Conservation (phyloP, 1,140 invertebrate genomes). For the Lerema accius region DNA sequence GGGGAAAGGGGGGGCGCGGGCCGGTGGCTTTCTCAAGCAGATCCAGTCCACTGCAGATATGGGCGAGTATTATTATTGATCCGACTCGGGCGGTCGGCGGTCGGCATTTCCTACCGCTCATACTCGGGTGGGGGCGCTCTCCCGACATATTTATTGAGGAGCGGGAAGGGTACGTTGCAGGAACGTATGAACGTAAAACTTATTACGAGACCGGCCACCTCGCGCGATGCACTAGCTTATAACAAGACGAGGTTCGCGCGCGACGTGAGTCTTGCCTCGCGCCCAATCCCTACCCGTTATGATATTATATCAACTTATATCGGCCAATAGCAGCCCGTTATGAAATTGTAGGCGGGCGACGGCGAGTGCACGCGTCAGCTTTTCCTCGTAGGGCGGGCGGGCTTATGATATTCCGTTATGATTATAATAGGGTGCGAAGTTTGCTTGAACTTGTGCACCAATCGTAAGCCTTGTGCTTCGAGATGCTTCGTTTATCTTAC, state of each 20-base stretch:
- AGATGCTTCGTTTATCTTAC: constrained; percentile 33
- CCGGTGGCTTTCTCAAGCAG: constrained; percentile 79
- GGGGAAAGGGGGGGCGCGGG: constrained; percentile 59
- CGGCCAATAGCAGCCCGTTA: constrained; percentile 77
- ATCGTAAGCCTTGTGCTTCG: constrained; percentile 42
- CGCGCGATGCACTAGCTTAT: constrained; percentile 74
- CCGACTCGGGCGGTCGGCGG: constrained; percentile 70
- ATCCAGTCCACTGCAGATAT: constrained; percentile 81
- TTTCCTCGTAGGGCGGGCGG: constrained; percentile 76
- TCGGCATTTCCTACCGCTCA: constrained; percentile 78
- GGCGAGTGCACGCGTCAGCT: constrained; percentile 60
- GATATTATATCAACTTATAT: constrained; percentile 82
- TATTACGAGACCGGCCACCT: constrained; percentile 72
- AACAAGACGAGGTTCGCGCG: constrained; percentile 63
- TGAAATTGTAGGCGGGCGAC: constrained; percentile 79
- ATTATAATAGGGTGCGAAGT: constrained; percentile 73
- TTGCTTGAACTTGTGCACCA: constrained; percentile 53
- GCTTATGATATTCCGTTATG: constrained; percentile 80
- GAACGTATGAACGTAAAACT: constrained; percentile 68
- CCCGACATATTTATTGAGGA: constrained; percentile 76
- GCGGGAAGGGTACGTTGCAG: constrained; percentile 55
- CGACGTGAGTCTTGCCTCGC: constrained; percentile 53
- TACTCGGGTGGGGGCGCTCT: constrained; percentile 65
- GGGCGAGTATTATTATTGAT: constrained; percentile 82
- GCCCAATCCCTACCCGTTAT: constrained; percentile 77